Evolutionary conservation across 2,797 vertebrate genomes (phyloP), one percentile per base, ranked within the genome.

Genomic region (Cynopterus sphinx): DNA sequence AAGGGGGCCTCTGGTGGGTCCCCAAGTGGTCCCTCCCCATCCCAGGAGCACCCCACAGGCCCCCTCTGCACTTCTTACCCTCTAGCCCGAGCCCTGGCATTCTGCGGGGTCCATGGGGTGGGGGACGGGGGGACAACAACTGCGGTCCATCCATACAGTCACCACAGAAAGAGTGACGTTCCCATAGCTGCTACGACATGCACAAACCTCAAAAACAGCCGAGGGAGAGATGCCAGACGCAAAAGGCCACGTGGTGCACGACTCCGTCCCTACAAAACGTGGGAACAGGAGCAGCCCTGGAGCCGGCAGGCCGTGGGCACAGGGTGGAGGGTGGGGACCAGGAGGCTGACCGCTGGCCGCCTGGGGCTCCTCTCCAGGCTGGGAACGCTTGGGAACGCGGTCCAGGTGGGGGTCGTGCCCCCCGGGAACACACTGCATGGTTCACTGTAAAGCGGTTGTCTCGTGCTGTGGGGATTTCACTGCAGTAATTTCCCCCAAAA

Each of bases 111-210:
- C 43, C 43, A 46, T 11, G 43, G 10, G 43, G 43, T 0, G 43
- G 43, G 43, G 43, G 43, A 2, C 10, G 10, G n/a, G n/a, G n/a
- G n/a, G n/a, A n/a, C n/a, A 53, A 33, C 39, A n/a, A 63, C 10
- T 51, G 16, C 19, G 7, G 19, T 5, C n/a, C 15, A n/a, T 26
- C 41, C 3, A 4, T 11, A 31, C 13, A 36, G 36, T 78, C 49
- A 65, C 33, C 24, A 0, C 7, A 28, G 55, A 41, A n/a, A 53
- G 28, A 17, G 8, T 0, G 22, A 55, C 7, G 22, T 26, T 9
- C 31, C 28, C 15, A 3, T 24, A 2, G 17, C 11, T 0, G 4
- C 24, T 57, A 9, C 53, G 6, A 4, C 0, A 4, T 5, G 2
- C 3, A 3, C 1, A n/a, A 41, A 49, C 55, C 81, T 74, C 39